phyloP scores from a whole-genome alignment of 92 coral and sea anemone species.

The Epizoanthus scotinus region DNA sequence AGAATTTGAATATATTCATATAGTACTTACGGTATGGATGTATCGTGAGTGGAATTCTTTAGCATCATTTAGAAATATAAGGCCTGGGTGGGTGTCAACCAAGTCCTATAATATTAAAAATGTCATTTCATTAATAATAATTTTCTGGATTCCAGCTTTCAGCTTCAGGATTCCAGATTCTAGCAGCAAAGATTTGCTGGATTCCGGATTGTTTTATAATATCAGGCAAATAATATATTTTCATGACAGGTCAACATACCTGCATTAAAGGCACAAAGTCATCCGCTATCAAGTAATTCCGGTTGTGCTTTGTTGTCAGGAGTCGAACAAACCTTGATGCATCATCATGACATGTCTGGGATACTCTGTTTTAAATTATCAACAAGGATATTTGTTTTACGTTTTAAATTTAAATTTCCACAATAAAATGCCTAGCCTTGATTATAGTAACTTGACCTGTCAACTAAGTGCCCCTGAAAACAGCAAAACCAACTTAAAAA shows the following conservation, averaged over 20 bases:
- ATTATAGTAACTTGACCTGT: background rate
- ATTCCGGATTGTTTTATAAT: too few relatives aligned
- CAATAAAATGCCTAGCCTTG: background rate
- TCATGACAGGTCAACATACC: too few relatives aligned
- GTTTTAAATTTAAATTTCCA: background rate
- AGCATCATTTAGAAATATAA: conserved; percentile 86
- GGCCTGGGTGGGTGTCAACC: conserved; percentile 87
- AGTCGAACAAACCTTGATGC: conserved; percentile 88
- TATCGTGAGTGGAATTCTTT: conserved; percentile 97
- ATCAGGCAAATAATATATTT: too few relatives aligned
- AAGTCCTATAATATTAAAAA: conserved; percentile 64
- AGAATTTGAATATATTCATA: too few relatives aligned
- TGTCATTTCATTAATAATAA: too few relatives aligned
- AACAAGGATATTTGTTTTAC: background rate
- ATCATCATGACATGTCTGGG: conserved; percentile 87
- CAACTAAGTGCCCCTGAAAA: background rate
- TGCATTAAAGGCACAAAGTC: conserved; percentile 96
- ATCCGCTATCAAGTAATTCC: conserved; percentile 78
- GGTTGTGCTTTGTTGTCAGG: conserved; percentile 71
- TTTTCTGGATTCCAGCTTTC: too few relatives aligned
- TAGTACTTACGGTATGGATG: conserved; percentile 84
- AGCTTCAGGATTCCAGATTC: too few relatives aligned
- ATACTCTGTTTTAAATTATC: conserved; percentile 52
- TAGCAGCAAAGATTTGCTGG: too few relatives aligned
- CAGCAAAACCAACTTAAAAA: too few relatives aligned